A percentile compares a stretch with the other conserved stretches of the same genome.
Evolutionary conservation across 2,888 invertebrate species (phyloP).

Genomic region (Coelopa pilipes): DNA sequence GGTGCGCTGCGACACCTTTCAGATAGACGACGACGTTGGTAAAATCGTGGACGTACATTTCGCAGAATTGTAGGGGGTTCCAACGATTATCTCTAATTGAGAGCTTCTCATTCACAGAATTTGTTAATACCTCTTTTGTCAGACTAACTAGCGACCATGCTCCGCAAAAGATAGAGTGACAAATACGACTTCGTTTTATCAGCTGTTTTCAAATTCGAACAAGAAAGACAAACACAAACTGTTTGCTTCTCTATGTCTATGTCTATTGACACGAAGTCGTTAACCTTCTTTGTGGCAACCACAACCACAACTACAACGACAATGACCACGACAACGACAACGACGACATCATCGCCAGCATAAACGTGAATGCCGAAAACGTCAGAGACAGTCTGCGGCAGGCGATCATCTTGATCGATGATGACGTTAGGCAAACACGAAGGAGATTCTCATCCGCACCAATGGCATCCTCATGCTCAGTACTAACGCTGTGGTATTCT

Average conservation of each 20-base stretch:
- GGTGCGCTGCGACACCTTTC: too few relatives aligned
- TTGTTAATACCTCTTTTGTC: too few relatives aligned
- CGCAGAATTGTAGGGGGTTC: too few relatives aligned
- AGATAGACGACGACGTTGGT: not conserved
- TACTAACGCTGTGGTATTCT: slow-evolving; percentile 10
- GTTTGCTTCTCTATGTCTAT: slow-evolving; percentile 50
- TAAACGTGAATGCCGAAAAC: slow-evolving; percentile 10
- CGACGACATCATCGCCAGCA: slow-evolving; percentile 42
- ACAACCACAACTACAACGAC: slow-evolving; percentile 58
- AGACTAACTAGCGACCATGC: too few relatives aligned
- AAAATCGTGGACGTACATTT: too few relatives aligned
- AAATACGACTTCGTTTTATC: slow-evolving; percentile 28
- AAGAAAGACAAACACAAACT: slow-evolving; percentile 33
- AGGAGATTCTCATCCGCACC: slow-evolving; percentile 18
- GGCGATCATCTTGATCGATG: not conserved
- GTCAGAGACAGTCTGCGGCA: not conserved
- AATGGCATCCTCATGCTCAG: slow-evolving; percentile 12
- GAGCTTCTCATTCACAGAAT: too few relatives aligned
- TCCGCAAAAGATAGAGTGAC: too few relatives aligned
- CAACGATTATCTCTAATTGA: too few relatives aligned
- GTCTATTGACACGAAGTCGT: slow-evolving; percentile 60
- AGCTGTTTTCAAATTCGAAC: slow-evolving; percentile 31
- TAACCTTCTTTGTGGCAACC: slow-evolving; percentile 57
- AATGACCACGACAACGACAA: slow-evolving; percentile 57
- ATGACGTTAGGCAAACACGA: not conserved